Evolutionary conservation across 1,140 invertebrate genomes (phyloP), one percentile per base, ranked within the genome.

Genomic region (Brachionus sp.): DNA sequence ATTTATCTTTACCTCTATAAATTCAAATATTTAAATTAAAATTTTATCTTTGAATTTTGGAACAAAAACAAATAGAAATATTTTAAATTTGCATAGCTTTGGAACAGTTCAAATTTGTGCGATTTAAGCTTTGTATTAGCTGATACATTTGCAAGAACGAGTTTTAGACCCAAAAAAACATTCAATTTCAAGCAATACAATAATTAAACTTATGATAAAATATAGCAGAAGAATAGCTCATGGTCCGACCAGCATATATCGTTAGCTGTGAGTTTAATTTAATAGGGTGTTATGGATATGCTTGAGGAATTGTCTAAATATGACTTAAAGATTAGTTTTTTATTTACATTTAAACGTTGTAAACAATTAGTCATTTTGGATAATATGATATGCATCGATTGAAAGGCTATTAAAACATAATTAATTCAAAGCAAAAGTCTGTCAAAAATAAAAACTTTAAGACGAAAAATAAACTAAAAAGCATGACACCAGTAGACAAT

Each of bases 241-340:
- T 29, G 29, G 29, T 29, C 29, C 29, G 1, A 46, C 1, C 29
- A 29, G n/a, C 29, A 66, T 33, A 16, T 12, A 66, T 35, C 25
- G 29, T 66, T 66, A 66, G 33, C 33, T 66, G 25, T 23, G 33
- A 37, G 13, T 33, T 29, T 29, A 23, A 33, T 33, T 66, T 66
- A 33, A 33, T 12, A 37, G 33, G 33, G 64, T 70, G 66, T 70
- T 70, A 70, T 70, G 16, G 66, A 70, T 70, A 70, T 70, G 35
- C 66, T 70, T 70, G 66, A 70, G 66, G 16, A 70, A 70, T 37
- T 70, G 16, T 16, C 37, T 39, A 70, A 70, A 70, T 70, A 70
- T 70, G 19, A 70, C 66, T 70, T 70, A 39, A 39, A 70, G 66
- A 70, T 70, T 70, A 37, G 37, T 37, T n/a, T 9, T 39, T 12